phyloP scores from a whole-genome alignment of 2,797 vertebrate species.

The Bovichtus diacanthus region DNA sequence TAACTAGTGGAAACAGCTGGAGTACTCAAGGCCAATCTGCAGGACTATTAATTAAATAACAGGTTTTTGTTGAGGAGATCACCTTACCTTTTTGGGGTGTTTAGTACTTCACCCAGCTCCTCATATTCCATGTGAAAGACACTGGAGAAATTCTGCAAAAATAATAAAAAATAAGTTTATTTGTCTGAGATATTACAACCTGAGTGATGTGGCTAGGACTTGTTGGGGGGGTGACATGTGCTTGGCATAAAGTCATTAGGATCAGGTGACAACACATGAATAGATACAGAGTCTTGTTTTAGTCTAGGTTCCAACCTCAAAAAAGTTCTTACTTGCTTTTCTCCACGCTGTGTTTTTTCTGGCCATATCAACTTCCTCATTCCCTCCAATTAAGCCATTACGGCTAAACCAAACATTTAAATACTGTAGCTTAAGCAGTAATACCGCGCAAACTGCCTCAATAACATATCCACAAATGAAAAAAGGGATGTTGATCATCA shows the following conservation, averaged over 20 bases:
- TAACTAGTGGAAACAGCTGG: conserved; percentile 29
- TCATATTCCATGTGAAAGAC: conserved; percentile 97
- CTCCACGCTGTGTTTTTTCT: conserved; percentile 14
- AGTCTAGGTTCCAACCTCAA: conserved; percentile 3
- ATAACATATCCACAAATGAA: conserved; percentile 46
- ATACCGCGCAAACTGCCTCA: conserved; percentile 12
- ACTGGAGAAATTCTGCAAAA: conserved; percentile 93
- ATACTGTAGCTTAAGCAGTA: background rate
- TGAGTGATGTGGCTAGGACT: background rate
- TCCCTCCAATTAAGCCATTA: conserved; percentile 60
- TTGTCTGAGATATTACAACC: conserved; percentile 5
- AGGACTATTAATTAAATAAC: conserved; percentile 25
- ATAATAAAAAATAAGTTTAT: conserved; percentile 30
- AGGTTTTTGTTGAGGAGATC: background rate
- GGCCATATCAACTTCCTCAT: conserved; percentile 43
- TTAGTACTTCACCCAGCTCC: conserved; percentile 85
- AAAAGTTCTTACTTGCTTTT: conserved; percentile 2
- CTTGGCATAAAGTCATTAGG: conserved; percentile 41
- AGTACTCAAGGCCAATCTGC: conserved; percentile 6
- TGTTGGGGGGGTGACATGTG: background rate
- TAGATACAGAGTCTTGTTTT: background rate
- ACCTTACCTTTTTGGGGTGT: conserved; percentile 89
- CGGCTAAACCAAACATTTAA: conserved; percentile 26
- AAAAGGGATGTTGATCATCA: conserved; percentile 63
- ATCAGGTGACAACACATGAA: conserved; percentile 35